Evolutionary conservation across 2,797 vertebrate species (phyloP), one percentile per base, ranked within the genome.

Genomic region (Poecilia picta): DNA sequence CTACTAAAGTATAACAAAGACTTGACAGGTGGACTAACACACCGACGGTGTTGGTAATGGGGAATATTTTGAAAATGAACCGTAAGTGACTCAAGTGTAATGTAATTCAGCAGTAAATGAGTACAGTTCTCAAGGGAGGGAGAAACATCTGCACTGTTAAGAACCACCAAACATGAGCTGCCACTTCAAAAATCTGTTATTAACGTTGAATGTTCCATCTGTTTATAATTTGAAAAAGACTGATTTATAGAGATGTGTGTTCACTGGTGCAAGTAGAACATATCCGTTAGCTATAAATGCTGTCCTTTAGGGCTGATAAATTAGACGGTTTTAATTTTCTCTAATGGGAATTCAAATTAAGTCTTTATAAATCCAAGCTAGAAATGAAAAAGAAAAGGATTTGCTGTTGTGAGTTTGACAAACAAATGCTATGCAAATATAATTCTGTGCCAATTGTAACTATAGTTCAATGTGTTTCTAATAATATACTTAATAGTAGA

Each of bases 211-310:
- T 31, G n/a, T 81, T 78, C 77, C 92, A 93, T 91, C 89, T 93
- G 94, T 90, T 91, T 87, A 91, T 76, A 89, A 92, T 93, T 92
- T 76, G 25, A 81, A 85, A 81, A 78, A 49, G 78, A 86, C 78
- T 85, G 82, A 81, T 83, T 77, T 62, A 57, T 25, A 68, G 59
- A 74, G 46, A 73, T 73, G 79, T 71, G 57, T 77, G 76, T 78
- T 89, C 80, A 83, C 55, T 70, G 64, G 74, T 78, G 80, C 68
- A 83, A 76, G 47, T 31, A 33, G 91, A 91, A 91, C 81, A 85
- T 87, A 90, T 91, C 84, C 79, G 88, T 76, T 85, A 87, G 84
- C 72, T 77, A 39, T 47, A 81, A 78, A 77, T 85, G 76, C 75
- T 81, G 83, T 88, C 86, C 81, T 84, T 82, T 73, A 88, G 85